Conservation (phyloP, 1,140 invertebrate genomes). For the Drosophila triauraria region DNA sequence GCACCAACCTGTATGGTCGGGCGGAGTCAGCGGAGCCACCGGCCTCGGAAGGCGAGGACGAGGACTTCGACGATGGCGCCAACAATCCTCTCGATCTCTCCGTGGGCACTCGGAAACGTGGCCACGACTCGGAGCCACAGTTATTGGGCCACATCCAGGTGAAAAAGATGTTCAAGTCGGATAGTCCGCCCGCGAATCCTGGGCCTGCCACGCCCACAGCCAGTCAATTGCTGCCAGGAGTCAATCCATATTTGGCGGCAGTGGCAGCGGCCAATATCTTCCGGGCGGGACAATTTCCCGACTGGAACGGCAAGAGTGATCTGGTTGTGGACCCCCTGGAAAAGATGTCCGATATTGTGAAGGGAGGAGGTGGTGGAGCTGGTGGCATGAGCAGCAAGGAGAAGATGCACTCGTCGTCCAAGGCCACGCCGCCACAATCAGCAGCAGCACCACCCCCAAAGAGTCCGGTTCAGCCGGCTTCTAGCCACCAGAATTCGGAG, state of each 20-base stretch:
- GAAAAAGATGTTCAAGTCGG: constrained; percentile 84
- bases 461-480: constrained; percentile 49
- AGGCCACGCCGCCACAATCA: constrained; percentile 40
- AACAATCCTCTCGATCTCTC: constrained; percentile 91
- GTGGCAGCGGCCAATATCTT: constrained; percentile 91
- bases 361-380: constrained; percentile 34
- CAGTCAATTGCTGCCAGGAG: constrained; percentile 88
- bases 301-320: constrained; percentile 94
- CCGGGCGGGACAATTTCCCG: constrained; percentile 88
- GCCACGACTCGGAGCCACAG: constrained; percentile 74
- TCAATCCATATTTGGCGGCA: constrained; percentile 92
- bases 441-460: constrained; percentile 49
- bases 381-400: constrained; percentile 46
- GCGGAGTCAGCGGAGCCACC: constrained; percentile 74
- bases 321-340: constrained; percentile 92
- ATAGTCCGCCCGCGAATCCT: constrained; percentile 88
- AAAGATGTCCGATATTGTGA: constrained; percentile 94
- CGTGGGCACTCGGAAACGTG: constrained; percentile 90
- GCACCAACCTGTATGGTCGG: constrained; percentile 72
- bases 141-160: constrained; percentile 81
- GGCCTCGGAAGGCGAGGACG: constrained; percentile 85
- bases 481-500: constrained; percentile 28
- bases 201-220: constrained; percentile 88
- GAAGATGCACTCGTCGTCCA: constrained; percentile 85
- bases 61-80: constrained; percentile 82